Conservation (phyloP, 2,113 vertebrate genomes). For the Vireo altiloquus region DNA sequence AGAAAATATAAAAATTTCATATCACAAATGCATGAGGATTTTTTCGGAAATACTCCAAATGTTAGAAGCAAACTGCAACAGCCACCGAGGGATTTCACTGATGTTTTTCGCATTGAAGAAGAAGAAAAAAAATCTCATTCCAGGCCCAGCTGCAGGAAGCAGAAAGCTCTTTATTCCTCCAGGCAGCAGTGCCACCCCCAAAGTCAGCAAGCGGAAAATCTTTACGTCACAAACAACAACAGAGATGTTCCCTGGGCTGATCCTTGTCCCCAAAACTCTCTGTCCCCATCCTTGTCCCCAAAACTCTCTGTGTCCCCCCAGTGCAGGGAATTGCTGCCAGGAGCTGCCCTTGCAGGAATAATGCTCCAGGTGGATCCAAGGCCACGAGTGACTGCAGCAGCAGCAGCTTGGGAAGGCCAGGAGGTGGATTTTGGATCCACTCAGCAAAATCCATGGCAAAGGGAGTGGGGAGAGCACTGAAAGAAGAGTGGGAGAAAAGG, state of each 20-base stretch:
- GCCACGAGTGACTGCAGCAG: neutral
- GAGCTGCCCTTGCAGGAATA: neutral
- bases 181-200: neutral
- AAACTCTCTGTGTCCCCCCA: fast-evolving
- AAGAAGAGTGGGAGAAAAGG: fast-evolving
- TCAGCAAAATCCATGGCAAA: neutral
- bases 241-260: neutral
- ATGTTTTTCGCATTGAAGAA: neutral
- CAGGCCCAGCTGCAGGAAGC: neutral
- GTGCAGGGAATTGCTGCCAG: fast-evolving
- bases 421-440: neutral
- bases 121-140: neutral
- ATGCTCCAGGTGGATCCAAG: neutral
- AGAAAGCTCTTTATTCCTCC: neutral
- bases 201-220: neutral
- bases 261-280: fast-evolving
- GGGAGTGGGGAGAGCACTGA: neutral
- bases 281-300: neutral
- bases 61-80: conserved; percentile 11
- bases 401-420: neutral
- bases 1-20: neutral
- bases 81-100: neutral
- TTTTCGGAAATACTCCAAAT: neutral
- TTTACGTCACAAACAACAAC: neutral
- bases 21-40: neutral